A percentile compares a stretch with the other conserved stretches of the same genome.
phyloP scores from a whole-genome alignment of 1,140 invertebrate species.

The Diachasma alloeum region DNA sequence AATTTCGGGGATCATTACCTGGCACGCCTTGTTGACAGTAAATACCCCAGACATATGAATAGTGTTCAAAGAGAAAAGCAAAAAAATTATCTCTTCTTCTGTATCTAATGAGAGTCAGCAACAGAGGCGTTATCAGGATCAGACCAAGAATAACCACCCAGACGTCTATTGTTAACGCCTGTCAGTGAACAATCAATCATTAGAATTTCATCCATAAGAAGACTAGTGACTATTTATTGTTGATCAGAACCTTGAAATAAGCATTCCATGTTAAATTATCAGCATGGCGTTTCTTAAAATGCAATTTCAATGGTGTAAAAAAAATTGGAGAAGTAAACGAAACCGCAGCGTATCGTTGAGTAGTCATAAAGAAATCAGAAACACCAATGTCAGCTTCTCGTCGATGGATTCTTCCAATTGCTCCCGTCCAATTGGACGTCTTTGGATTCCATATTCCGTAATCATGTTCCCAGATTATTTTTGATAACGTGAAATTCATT shows the following conservation, averaged over 20 bases:
- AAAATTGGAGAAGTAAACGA: slow-evolving; percentile 48
- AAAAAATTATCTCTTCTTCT: slow-evolving; percentile 1
- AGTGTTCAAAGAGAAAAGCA: slow-evolving; percentile 31
- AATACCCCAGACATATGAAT: slow-evolving; percentile 43
- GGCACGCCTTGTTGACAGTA: neutral
- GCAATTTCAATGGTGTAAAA: slow-evolving; percentile 35
- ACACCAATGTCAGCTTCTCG: slow-evolving; percentile 40
- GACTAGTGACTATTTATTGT: neutral
- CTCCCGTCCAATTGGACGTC: slow-evolving; percentile 41
- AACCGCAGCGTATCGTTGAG: slow-evolving; percentile 32
- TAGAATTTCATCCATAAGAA: neutral
- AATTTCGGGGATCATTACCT: neutral
- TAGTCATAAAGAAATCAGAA: slow-evolving; percentile 45
- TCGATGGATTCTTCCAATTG: slow-evolving; percentile 37
- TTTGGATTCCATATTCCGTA: slow-evolving; percentile 37
- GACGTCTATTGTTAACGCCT: slow-evolving; percentile 36
- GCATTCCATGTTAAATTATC: slow-evolving; percentile 38
- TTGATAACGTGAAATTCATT: slow-evolving; percentile 41
- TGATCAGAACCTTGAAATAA: slow-evolving; percentile 40
- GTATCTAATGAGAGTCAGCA: slow-evolving; percentile 38
- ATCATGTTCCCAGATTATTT: neutral
- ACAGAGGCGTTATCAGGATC: slow-evolving; percentile 29
- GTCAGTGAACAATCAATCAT: neutral
- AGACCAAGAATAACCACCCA: slow-evolving; percentile 37
- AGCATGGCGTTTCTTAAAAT: slow-evolving; percentile 30